Percentiles rank a stretch among this genome's conserved stretches.
Conservation (phyloP, 2,113 vertebrate genomes). For the Thamnaconus septentrionalis region DNA sequence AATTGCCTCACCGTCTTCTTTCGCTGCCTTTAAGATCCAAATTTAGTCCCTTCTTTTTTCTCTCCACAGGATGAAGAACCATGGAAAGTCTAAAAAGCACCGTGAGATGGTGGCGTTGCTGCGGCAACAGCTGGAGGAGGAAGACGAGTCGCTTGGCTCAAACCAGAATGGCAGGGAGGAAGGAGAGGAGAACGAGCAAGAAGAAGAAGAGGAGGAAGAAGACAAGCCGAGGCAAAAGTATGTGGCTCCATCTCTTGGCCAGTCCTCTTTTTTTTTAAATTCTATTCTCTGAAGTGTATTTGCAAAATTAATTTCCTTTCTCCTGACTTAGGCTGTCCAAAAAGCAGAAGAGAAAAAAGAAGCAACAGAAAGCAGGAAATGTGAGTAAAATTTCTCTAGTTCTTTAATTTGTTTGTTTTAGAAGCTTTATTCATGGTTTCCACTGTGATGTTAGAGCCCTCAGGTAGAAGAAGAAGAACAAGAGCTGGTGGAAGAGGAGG, state of each 20-base stretch:
- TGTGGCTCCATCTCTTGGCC: not conserved
- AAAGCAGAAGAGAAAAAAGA: constrained; percentile 89
- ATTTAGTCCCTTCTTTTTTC: not conserved
- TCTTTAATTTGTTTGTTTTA: not conserved
- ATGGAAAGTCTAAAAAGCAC: constrained; percentile 94
- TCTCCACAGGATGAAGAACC: constrained; percentile 87
- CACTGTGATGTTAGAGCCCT: not conserved
- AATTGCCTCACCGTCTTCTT: not conserved
- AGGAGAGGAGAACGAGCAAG: constrained; percentile 52
- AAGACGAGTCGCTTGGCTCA: constrained; percentile 76
- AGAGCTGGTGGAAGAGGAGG: constrained; percentile 21
- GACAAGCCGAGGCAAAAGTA: constrained; percentile 83
- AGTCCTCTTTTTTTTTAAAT: not conserved
- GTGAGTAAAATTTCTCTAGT: constrained; percentile 43
- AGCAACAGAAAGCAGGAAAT: constrained; percentile 77
- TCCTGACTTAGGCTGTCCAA: constrained; percentile 83
- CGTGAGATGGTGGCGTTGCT: constrained; percentile 90
- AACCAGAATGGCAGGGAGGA: constrained; percentile 53
- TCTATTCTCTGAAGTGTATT: not conserved
- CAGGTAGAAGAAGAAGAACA: not conserved
- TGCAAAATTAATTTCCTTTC: not conserved
- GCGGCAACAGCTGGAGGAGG: constrained; percentile 86
- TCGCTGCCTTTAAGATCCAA: not conserved
- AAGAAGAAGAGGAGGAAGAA: constrained; percentile 71
- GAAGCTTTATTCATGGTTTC: not conserved